Base-by-base conservation (phyloP, 23 tunicate genomes). In the Trididemnum clinides region DNA sequence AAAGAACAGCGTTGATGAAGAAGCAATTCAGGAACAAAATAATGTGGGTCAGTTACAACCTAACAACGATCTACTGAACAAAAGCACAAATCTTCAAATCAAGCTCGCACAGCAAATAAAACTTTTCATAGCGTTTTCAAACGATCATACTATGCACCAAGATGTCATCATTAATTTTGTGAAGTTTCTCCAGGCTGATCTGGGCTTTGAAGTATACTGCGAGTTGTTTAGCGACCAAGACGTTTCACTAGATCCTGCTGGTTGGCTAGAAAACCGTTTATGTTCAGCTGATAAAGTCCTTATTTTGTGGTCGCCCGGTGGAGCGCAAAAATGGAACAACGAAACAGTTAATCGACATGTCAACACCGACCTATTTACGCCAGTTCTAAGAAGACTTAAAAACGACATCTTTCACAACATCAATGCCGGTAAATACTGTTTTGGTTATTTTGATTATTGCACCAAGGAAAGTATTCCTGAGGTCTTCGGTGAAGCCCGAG, bases 401-500 rank as follows among this genome's bases (percentile, higher is more conserved):
- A 76, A 85, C 5, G 88, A 84, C 22, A 12, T 84, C 10, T 78
- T 89, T 77, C 12, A 28, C 22, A 80, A 77, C 18, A 64, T 58
- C 18, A 77, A 89, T 36, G 31, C 51, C 26, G 74, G 81, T 32
- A 89, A 78, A 65, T 84, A 82, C 51, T 84, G 77, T 30, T 84
- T 84, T 51, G 81, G 77, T 2, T 89, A 84, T 51, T 89, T 89
- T 66, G 84, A 77, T 30, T 89, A 89, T 78, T 82, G 88, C 65
- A 30, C 54, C 18, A 58, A 66, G 1, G 31, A 33, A 0, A 39
- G 77, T 22, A 77, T 89, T 2, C 95, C 95, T 4, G 26, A 50
- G 5, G 71, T 33, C n/a, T 84, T 89, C 32, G 7, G n/a, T 0
- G 82, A 84, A 6, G 81, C 57, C 15, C 18, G 57, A 35, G 49